Evolutionary conservation across 2,113 vertebrate species (phyloP).

Genomic region (Chlamydotis undulata): DNA sequence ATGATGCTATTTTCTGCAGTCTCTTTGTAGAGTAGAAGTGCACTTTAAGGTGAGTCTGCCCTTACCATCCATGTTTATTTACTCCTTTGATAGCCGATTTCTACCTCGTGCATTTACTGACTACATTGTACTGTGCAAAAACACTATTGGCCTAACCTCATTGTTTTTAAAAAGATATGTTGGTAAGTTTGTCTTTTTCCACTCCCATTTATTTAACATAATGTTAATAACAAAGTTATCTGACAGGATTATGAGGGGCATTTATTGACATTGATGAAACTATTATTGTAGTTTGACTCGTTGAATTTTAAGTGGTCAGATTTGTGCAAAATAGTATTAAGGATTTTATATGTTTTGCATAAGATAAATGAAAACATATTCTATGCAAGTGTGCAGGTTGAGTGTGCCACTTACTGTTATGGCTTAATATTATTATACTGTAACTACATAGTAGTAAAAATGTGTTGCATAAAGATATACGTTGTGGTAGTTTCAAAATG

Average conservation of each 20-base stretch:
- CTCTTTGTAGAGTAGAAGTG: background rate
- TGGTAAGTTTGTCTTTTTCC: background rate
- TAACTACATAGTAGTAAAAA: background rate
- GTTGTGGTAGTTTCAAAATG: background rate
- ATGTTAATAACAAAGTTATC: background rate
- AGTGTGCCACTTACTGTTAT: background rate
- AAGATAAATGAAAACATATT: background rate
- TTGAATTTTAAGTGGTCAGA: background rate
- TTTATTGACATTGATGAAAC: background rate
- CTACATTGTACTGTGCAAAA: background rate
- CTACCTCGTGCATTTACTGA: background rate
- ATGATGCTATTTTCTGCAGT: background rate
- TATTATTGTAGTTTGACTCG: background rate
- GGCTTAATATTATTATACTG: no score
- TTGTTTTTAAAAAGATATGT: background rate
- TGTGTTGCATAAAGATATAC: fast-evolving
- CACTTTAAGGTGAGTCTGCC: background rate
- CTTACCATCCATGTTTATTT: background rate
- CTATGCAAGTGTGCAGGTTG: background rate
- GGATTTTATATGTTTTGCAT: background rate
- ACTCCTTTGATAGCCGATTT: background rate
- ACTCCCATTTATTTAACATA: background rate
- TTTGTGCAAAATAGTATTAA: background rate
- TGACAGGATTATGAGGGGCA: background rate
- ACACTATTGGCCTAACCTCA: background rate